These are phyloP conservation scores for Acanthurus tractus DNA, from an alignment of 2,797 vertebrate genomes.

Conservation along the genomic window DNA sequence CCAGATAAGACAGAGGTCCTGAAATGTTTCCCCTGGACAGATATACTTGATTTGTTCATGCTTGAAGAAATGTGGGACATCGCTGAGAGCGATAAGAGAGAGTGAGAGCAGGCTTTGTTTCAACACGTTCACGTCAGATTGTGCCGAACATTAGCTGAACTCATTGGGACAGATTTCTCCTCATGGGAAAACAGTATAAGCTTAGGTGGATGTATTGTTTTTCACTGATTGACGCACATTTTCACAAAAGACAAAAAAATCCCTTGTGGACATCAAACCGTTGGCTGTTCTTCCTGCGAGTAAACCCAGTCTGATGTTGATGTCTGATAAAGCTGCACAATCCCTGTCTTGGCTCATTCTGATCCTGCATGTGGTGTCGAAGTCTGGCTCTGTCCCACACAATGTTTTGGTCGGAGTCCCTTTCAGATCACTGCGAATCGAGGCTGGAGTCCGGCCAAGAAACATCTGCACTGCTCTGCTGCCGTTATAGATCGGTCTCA, in stretches of 20 bases:
- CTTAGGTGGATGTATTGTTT: constrained; percentile 16
- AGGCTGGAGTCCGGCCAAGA: constrained; percentile 62
- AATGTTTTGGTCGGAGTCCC: constrained; percentile 40
- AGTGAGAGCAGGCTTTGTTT: constrained; percentile 31
- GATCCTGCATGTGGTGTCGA: constrained; percentile 34
- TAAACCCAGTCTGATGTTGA: constrained; percentile 25
- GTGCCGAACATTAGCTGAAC: neutral
- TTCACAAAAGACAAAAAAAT: constrained; percentile 20
- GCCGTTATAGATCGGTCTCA: constrained; percentile 54
- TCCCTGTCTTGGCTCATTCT: constrained; percentile 37
- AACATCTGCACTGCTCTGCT: constrained; percentile 48
- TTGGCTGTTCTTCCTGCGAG: constrained; percentile 38
- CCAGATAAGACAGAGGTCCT: constrained; percentile 35
- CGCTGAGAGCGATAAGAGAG: constrained; percentile 7
- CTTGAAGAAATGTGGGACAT: constrained; percentile 21
- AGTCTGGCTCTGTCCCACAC: constrained; percentile 39
- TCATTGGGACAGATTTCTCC: neutral
- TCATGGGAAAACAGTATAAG: neutral
- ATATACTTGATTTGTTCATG: constrained; percentile 16
- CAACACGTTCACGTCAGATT: constrained; percentile 11
- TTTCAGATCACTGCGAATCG: constrained; percentile 38
- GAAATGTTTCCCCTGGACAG: constrained; percentile 32
- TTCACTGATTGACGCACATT: constrained; percentile 19
- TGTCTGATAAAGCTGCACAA: constrained; percentile 41
- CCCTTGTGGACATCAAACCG: constrained; percentile 21